A percentile compares a stretch with the other conserved stretches of the same genome.
phyloP scores from a whole-genome alignment of 2,113 vertebrate genomes.

The Cavia aperea region DNA sequence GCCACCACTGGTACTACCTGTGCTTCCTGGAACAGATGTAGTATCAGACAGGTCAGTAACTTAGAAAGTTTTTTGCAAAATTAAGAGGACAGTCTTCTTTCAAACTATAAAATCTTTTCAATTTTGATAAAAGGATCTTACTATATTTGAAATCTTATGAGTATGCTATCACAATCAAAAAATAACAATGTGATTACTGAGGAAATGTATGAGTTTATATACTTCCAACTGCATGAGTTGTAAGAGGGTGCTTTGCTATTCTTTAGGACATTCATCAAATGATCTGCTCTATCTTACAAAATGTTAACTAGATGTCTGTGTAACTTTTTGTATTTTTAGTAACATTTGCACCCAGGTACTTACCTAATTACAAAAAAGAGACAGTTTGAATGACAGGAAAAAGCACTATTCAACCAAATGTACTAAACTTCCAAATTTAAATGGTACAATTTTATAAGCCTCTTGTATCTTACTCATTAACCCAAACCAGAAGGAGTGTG shows the following conservation, averaged over 20 bases:
- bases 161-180: conserved; percentile 4
- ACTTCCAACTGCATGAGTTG: not conserved
- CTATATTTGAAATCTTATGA: not conserved
- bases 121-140: not conserved
- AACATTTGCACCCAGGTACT: not conserved
- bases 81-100: not conserved
- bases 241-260: conserved; percentile 18
- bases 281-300: conserved; percentile 28
- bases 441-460: not conserved
- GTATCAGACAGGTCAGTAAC: conserved; percentile 57
- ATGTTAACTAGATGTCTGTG: not conserved
- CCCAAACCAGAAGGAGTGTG: not conserved
- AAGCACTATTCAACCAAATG: conserved; percentile 40
- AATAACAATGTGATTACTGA: not conserved
- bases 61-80: conserved; percentile 9
- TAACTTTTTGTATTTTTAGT: conserved; percentile 15
- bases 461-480: conserved; percentile 30
- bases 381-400: not conserved
- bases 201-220: not conserved
- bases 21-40: conserved; percentile 78
- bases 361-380: conserved; percentile 29
- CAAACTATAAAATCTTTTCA: conserved; percentile 27
- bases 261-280: conserved; percentile 23
- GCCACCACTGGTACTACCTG: conserved; percentile 78
- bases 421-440: conserved; percentile 22